A percentile compares a stretch with the other conserved stretches of the same genome.
These are phyloP conservation scores for Bombyx mori DNA, from an alignment of 1,140 invertebrate species.

Conservation along the genomic window ASM3026992v2 NC_085131.1:199001-199500, in stretches of 20 bases:
- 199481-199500: conserved; percentile 41
- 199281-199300: conserved; percentile 11
- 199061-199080: too few relatives aligned
- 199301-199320: conserved; percentile 9
- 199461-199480: too few relatives aligned
- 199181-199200: background rate
- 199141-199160: too few relatives aligned
- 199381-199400: background rate
- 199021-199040: too few relatives aligned
- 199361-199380: too few relatives aligned
- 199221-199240: conserved; percentile 3
- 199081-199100: too few relatives aligned
- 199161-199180: background rate
- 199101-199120: too few relatives aligned
- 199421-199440: too few relatives aligned
- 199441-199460: too few relatives aligned
- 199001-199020: too few relatives aligned
- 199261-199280: conserved; percentile 9
- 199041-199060: too few relatives aligned
- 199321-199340: conserved; percentile 3
- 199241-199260: conserved; percentile 9
- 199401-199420: conserved; percentile 5
- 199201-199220: background rate
- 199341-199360: conserved; percentile 6
- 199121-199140: too few relatives aligned